A percentile compares a stretch with the other conserved stretches of the same genome.
phyloP scores from a whole-genome alignment of 2,113 vertebrate species.

The Eonycteris spelaea region DNA sequence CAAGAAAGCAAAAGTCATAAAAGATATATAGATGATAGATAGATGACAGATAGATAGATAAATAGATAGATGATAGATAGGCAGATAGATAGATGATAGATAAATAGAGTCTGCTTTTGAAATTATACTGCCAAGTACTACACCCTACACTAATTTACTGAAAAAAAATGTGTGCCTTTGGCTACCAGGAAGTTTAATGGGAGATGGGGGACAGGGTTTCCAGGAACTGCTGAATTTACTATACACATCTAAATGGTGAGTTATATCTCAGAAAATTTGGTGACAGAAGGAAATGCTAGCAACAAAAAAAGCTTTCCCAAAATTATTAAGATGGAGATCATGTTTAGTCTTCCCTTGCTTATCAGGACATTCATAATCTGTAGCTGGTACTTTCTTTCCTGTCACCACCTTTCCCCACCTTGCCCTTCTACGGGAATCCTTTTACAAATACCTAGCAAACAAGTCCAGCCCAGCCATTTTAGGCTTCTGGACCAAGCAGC shows the following conservation, averaged over 20 bases:
- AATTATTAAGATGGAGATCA: neutral
- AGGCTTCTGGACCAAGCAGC: neutral
- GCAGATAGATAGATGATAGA: neutral
- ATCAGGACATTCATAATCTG: neutral
- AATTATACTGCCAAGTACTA: neutral
- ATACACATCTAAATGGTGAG: neutral
- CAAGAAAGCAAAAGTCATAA: neutral
- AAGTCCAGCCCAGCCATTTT: neutral
- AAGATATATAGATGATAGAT: too few relatives aligned
- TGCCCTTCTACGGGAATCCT: neutral
- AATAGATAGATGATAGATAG: neutral
- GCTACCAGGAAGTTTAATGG: neutral
- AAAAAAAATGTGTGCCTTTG: neutral
- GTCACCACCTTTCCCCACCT: accelerated
- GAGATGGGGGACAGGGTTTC: neutral
- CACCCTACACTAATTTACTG: neutral
- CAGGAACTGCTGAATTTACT: neutral
- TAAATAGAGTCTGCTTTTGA: neutral
- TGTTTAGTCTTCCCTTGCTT: neutral
- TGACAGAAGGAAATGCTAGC: neutral
- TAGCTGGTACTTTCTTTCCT: neutral
- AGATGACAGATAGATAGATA: neutral
- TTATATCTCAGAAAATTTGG: neutral
- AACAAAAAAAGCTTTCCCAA: neutral
- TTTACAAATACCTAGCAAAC: neutral